Base-by-base conservation (phyloP, 1,140 invertebrate species). In the Ladona fulva region DNA sequence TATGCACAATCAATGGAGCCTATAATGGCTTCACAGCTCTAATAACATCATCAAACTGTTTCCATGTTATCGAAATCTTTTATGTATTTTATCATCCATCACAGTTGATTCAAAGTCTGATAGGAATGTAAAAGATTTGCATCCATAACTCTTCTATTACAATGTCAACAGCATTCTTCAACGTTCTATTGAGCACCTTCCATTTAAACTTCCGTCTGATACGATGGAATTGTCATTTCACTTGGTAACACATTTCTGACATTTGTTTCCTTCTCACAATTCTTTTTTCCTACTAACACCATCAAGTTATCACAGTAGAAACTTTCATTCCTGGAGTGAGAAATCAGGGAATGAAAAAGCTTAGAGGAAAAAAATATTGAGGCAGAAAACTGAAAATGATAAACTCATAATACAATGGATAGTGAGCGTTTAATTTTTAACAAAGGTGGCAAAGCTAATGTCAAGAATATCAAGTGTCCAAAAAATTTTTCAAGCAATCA, bases 241-340 rank as follows among this genome's bases (percentile, higher is more conserved):
- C 52, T 66, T 22, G 14, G 52, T 66, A 66, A 66, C 52, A 66
- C n/a, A 66, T 66, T 66, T 22, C 52, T 66, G 52, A 66, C 52
- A 66, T 66, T 22, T 5, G 14, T 66, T 22, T 66, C 52, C 3
- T 19, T 66, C n/a, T 66, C 52, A 66, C 16, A 3, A 66, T 66
- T 22, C 14, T 66, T 66, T 66, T 66, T 66, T 66, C 52, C 52
- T 66, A 66, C 1, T 22, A 66, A 66, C 52, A 66, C 52, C 52
- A 66, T 66, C 52, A 66, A 66, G 52, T 66, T 66, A 66, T 66
- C 52, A 66, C 52, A 66, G 52, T 66, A 66, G 52, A 16, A 66
- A 66, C n/a, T 66, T 66, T 66, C 52, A 66, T 66, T 22, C 52
- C 52, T 66, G 52, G n/a, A 66, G 52, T 66, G 52, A 66, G n/a